Conservation (phyloP, 2,113 vertebrate species). For the Passer domesticus region DNA sequence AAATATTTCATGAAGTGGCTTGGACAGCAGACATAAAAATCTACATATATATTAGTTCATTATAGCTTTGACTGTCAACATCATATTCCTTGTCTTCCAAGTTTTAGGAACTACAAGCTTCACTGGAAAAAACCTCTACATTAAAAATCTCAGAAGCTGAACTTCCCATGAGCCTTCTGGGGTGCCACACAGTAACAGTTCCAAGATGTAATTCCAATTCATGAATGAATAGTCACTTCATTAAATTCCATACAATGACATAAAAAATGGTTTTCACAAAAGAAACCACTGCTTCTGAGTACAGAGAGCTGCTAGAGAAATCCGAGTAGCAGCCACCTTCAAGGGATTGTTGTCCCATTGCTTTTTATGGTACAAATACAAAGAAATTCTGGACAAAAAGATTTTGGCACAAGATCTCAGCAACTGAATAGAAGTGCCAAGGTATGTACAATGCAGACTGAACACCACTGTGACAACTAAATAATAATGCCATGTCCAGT, state of each 20-base stretch:
- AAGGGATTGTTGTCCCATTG: neutral
- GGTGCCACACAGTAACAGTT: neutral
- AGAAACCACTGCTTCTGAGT: slow-evolving; percentile 3
- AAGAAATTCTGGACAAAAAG: neutral
- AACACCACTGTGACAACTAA: neutral
- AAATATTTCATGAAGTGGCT: slow-evolving; percentile 46
- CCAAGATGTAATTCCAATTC: neutral
- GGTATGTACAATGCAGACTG: neutral
- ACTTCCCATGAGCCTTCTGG: neutral
- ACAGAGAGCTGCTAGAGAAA: neutral
- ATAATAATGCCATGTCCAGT: neutral
- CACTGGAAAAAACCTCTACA: neutral
- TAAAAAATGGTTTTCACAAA: neutral
- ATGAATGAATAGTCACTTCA: slow-evolving; percentile 11
- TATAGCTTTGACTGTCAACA: slow-evolving; percentile 14
- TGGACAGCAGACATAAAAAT: slow-evolving; percentile 34
- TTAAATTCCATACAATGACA: neutral
- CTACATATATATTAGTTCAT: neutral
- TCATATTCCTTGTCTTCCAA: neutral
- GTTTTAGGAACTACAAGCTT: neutral
- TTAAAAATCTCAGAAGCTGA: slow-evolving; percentile 1
- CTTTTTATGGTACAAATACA: neutral
- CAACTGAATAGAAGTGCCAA: neutral
- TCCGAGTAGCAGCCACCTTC: neutral
- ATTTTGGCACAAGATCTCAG: neutral